A percentile compares a stretch with the other conserved stretches of the same genome.
These are phyloP conservation scores for Apodemus agrarius DNA, from an alignment of 2,797 vertebrate species.

Conservation along the genomic window DNA sequence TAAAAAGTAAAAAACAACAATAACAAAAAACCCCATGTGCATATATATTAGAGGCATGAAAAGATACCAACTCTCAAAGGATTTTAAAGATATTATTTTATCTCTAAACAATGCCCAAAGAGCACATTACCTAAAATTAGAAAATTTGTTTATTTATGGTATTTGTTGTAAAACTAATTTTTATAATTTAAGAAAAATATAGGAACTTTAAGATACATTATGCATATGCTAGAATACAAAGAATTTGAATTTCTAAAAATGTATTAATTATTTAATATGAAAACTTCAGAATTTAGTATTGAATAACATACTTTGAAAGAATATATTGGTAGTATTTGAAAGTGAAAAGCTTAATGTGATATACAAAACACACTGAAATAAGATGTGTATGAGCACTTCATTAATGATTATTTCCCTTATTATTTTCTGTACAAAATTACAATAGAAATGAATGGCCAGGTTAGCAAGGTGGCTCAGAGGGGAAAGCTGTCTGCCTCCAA, in stretches of 20 bases:
- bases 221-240: not conserved
- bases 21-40: not conserved
- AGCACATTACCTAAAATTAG: not conserved
- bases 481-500: not conserved
- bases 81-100: not conserved
- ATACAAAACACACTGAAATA: constrained; percentile 6
- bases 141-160: not conserved
- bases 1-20: not conserved
- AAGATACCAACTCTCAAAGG: not conserved
- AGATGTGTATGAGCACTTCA: not conserved
- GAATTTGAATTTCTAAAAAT: constrained; percentile 16
- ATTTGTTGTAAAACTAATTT: not conserved
- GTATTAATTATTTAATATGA: not conserved
- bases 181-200: not conserved
- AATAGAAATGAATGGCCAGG: not conserved
- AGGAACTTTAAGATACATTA: not conserved
- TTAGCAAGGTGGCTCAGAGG: not conserved
- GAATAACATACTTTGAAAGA: not conserved
- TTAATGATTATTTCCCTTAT: not conserved
- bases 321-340: not conserved
- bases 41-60: not conserved
- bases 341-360: not conserved
- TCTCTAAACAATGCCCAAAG: not conserved
- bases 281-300: not conserved
- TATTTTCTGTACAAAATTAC: not conserved